Conservation (phyloP, 2,113 vertebrate species). For the Gymnarchus niloticus region DNA sequence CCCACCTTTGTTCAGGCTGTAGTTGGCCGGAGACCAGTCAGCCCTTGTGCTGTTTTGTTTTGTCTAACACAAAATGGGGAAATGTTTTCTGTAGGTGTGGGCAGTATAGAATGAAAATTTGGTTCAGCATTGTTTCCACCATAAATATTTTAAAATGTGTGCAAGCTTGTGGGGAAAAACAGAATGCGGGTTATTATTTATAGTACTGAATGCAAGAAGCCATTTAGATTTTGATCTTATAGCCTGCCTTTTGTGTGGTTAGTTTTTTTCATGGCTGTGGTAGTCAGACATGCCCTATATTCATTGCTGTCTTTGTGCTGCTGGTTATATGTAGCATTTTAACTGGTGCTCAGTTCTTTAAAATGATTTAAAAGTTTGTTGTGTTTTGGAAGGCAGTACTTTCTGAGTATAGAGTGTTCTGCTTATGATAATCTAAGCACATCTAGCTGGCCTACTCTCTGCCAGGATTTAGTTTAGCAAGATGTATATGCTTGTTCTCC, state of each 20-base stretch:
- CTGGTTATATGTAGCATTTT: not conserved
- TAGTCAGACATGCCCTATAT: slow-evolving; percentile 3
- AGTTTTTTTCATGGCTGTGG: not conserved
- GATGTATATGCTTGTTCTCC: too few relatives aligned
- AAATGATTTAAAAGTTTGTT: not conserved
- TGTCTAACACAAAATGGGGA: not conserved
- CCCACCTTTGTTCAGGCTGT: not conserved
- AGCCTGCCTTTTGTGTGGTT: not conserved
- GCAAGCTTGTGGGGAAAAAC: not conserved
- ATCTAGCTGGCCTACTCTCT: not conserved
- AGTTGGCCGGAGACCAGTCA: not conserved
- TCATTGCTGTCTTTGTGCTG: not conserved
- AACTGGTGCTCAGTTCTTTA: not conserved
- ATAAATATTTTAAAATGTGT: not conserved
- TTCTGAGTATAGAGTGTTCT: not conserved
- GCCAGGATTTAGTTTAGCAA: too few relatives aligned
- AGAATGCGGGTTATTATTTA: not conserved
- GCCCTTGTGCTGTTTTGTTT: not conserved
- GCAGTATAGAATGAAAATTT: not conserved
- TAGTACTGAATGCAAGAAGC: not conserved
- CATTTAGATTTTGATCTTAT: not conserved
- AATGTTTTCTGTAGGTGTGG: not conserved
- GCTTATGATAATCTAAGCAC: not conserved
- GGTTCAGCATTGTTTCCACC: not conserved
- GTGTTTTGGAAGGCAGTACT: not conserved